A percentile compares a stretch with the other conserved stretches of the same genome.
Evolutionary conservation across 2,888 invertebrate genomes (phyloP).

Genomic region (Electrophaes corylata): DNA sequence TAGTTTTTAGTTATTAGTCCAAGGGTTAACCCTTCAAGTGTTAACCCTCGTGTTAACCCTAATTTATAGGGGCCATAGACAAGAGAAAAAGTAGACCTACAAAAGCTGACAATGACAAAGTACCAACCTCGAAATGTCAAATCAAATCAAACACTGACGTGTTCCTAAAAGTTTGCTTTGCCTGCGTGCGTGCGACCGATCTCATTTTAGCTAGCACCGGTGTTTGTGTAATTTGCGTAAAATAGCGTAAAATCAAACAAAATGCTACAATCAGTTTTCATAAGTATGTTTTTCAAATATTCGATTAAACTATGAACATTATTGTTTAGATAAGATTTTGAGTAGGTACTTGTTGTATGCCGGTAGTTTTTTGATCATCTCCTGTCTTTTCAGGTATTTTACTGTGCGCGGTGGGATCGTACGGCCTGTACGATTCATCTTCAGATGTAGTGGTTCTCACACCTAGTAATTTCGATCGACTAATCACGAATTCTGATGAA

Average conservation of each 20-base stretch:
- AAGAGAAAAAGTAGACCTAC: no score
- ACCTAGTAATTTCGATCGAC: slow-evolving; percentile 93
- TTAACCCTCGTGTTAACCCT: no score
- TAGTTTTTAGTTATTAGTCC: no score
- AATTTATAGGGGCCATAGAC: no score
- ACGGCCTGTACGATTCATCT: slow-evolving; percentile 86
- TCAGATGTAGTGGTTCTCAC: slow-evolving; percentile 94
- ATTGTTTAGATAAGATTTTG: no score
- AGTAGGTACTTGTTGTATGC: slow-evolving; percentile 39
- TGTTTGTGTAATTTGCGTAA: slow-evolving; percentile 43
- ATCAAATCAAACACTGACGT: no score
- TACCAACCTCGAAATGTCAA: no score
- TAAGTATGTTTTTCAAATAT: slow-evolving; percentile 73
- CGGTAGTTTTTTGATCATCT: slow-evolving; percentile 45
- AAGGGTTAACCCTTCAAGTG: no score
- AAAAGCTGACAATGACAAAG: no score
- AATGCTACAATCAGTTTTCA: slow-evolving; percentile 63
- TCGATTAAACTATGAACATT: slow-evolving; percentile 48
- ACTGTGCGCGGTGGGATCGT: slow-evolving; percentile 62
- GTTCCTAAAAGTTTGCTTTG: slow-evolving; percentile 50
- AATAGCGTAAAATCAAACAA: slow-evolving; percentile 51
- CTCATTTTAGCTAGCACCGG: slow-evolving; percentile 45
- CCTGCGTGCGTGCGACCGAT: slow-evolving; percentile 35
- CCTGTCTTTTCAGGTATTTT: slow-evolving; percentile 66
- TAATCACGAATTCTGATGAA: slow-evolving; percentile 92